Percentiles rank a stretch among this genome's conserved stretches.
These are phyloP conservation scores for Ginglymostoma cirratum DNA, from an alignment of 2,113 vertebrate genomes.

Conservation along the genomic window DNA sequence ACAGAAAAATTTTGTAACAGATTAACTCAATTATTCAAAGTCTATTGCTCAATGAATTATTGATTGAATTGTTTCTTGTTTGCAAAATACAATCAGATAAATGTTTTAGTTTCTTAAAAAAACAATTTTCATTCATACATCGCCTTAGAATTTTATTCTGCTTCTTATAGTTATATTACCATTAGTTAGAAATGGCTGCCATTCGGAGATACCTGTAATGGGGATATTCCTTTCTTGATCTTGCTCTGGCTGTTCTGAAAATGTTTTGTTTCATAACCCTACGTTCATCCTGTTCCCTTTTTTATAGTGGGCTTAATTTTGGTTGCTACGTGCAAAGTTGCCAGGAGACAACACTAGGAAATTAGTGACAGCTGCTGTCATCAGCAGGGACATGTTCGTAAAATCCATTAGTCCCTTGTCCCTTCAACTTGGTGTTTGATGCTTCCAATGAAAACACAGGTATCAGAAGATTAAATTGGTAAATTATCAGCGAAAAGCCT, in stretches of 20 bases:
- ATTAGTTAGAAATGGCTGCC: not conserved
- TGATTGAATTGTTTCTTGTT: not conserved
- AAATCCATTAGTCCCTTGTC: not conserved
- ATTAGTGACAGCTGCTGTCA: not conserved
- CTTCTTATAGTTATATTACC: not conserved
- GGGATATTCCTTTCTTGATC: not conserved
- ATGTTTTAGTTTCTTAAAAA: not conserved
- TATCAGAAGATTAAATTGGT: not conserved
- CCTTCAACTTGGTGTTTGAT: not conserved
- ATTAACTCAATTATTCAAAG: not conserved
- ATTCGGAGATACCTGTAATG: conserved; percentile 18
- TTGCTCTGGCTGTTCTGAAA: not conserved
- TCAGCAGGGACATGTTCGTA: not conserved
- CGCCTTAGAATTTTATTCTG: not conserved
- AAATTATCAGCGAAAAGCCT: not conserved
- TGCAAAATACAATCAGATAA: not conserved
- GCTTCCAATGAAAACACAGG: not conserved
- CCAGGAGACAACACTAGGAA: conserved; percentile 17
- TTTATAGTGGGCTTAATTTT: not conserved
- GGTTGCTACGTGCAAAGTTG: conserved; percentile 28
- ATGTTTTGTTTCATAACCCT: conserved; percentile 6
- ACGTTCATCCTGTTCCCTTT: not conserved
- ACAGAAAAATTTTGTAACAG: not conserved
- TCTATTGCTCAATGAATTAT: not conserved
- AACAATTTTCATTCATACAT: not conserved